Conservation (phyloP, 2,888 invertebrate genomes). For the Drosophila bunnanda region DNA sequence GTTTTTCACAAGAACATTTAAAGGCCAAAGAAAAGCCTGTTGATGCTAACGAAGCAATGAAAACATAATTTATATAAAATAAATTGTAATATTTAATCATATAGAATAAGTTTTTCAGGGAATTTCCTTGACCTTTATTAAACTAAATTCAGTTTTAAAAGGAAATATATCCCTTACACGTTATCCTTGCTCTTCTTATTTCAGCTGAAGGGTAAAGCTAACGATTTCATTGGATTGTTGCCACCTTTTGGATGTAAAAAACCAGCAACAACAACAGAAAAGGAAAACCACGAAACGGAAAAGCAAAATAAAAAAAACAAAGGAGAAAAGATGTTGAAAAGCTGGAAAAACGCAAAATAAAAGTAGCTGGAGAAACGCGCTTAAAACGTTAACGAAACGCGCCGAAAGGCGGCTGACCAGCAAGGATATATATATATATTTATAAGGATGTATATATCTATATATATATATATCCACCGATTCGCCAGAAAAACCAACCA, state of each 20-base stretch:
- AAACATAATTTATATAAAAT: neutral
- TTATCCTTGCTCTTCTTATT: neutral
- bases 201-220: slow-evolving; percentile 58
- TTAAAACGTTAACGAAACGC: slow-evolving; percentile 27
- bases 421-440: slow-evolving; percentile 4
- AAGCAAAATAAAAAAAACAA: neutral
- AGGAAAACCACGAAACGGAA: neutral
- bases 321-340: slow-evolving; percentile 9
- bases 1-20: slow-evolving; percentile 18
- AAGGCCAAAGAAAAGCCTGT: slow-evolving; percentile 17
- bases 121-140: no score
- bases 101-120: neutral
- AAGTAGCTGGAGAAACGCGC: slow-evolving; percentile 10
- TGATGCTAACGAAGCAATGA: neutral
- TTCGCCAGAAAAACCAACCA: slow-evolving; percentile 12
- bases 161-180: no score
- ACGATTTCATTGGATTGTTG: slow-evolving; percentile 60
- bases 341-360: slow-evolving; percentile 3
- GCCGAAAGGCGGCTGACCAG: slow-evolving; percentile 22
- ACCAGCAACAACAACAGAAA: neutral
- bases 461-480: slow-evolving; percentile 10
- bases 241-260: slow-evolving; percentile 7
- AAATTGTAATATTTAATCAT: neutral
- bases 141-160: no score
- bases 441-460: slow-evolving; percentile 1